These are phyloP conservation scores for Mactromeris polynyma DNA, from an alignment of 2,888 invertebrate species.

Conservation along the genomic window DNA sequence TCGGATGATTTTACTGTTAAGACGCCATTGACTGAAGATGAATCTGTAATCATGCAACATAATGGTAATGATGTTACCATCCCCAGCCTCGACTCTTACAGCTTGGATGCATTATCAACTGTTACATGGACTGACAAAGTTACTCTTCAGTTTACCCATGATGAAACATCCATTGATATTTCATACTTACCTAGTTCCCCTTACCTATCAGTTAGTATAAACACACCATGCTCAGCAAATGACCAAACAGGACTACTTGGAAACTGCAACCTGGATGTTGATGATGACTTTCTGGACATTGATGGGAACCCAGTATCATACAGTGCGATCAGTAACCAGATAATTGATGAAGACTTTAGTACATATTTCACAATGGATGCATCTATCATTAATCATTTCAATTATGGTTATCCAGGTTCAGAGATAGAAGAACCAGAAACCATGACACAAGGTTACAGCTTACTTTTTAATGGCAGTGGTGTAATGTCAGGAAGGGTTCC, in stretches of 20 bases:
- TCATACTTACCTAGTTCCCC: constrained; percentile 48
- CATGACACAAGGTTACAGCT: constrained; percentile 60
- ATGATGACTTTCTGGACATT: constrained; percentile 72
- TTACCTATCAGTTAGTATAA: constrained; percentile 44
- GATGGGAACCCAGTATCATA: constrained; percentile 12
- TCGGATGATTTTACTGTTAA: constrained; percentile 69
- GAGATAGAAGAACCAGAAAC: constrained; percentile 42
- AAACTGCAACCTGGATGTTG: constrained; percentile 73
- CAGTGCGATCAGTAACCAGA: constrained; percentile 36
- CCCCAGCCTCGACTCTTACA: constrained; percentile 31
- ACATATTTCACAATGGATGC: neutral
- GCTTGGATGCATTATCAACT: constrained; percentile 38
- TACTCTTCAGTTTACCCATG: constrained; percentile 52
- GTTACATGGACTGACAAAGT: constrained; percentile 57
- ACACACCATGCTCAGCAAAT: constrained; percentile 34
- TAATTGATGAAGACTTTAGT: constrained; percentile 47
- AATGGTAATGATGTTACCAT: constrained; percentile 44
- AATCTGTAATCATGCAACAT: constrained; percentile 56
- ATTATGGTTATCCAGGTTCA: constrained; percentile 42
- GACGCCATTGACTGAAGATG: constrained; percentile 49
- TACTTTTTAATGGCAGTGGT: constrained; percentile 66
- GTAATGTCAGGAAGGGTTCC: constrained; percentile 58
- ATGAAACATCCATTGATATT: constrained; percentile 37
- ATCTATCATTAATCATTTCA: constrained; percentile 16
- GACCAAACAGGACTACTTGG: constrained; percentile 72